These are phyloP conservation scores for Lacanobia wlatinum DNA, from an alignment of 2,888 invertebrate genomes.

Conservation along the genomic window DNA sequence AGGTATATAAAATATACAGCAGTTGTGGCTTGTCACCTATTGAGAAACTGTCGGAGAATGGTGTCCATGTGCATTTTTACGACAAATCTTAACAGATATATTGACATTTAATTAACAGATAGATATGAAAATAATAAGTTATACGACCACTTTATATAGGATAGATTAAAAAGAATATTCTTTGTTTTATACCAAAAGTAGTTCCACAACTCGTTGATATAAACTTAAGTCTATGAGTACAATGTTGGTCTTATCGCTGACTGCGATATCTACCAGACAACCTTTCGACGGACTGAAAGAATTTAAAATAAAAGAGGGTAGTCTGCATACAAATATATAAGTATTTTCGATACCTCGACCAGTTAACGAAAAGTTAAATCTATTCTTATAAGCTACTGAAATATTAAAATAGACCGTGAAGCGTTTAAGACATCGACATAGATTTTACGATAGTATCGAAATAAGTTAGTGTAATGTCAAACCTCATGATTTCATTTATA, in stretches of 20 bases:
- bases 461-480: constrained; percentile 7
- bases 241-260: no score
- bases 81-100: constrained; percentile 6
- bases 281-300: no score
- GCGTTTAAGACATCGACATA: neutral
- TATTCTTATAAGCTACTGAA: neutral
- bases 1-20: neutral
- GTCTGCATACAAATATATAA: neutral
- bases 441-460: neutral
- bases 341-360: neutral
- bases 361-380: neutral
- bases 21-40: neutral
- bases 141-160: neutral
- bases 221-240: no score
- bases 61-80: neutral
- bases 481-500: constrained; percentile 21
- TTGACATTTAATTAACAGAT: constrained; percentile 13
- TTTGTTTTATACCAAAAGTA: no score
- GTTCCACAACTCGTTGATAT: no score
- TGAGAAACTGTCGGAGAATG: neutral
- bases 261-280: no score
- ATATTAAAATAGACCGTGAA: constrained; percentile 17
- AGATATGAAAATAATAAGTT: neutral
- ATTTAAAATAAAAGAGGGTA: no score
- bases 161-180: no score